These are phyloP conservation scores for Meganola albula DNA, from an alignment of 2,888 invertebrate species.

Conservation along the genomic window DNA sequence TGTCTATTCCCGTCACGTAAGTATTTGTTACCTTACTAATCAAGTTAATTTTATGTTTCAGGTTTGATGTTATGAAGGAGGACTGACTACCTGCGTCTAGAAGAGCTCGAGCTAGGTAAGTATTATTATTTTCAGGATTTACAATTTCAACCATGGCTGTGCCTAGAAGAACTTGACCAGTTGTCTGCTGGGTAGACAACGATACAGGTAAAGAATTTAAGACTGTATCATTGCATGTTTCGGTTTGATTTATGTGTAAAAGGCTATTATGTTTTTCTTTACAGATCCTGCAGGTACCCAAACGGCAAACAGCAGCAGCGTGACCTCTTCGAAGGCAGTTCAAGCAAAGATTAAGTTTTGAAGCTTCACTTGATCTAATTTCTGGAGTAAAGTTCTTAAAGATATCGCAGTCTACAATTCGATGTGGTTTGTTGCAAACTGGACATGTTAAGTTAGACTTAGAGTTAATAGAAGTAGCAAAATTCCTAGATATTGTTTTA, in stretches of 20 bases:
- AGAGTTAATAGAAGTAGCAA: neutral
- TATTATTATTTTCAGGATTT: constrained; percentile 4
- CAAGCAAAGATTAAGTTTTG: neutral
- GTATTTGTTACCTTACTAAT: constrained; percentile 1
- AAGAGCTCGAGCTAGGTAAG: neutral
- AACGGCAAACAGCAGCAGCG: neutral
- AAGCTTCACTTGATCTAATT: neutral
- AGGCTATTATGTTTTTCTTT: constrained; percentile 2
- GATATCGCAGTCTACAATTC: neutral
- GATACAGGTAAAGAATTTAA: neutral
- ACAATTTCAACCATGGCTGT: neutral
- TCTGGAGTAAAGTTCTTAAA: neutral
- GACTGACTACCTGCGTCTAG: constrained; percentile 6
- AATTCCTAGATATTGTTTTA: neutral
- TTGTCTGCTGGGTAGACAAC: neutral
- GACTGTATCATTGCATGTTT: neutral
- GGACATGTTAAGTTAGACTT: neutral
- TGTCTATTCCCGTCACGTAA: neutral
- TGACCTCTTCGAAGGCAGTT: constrained; percentile 1
- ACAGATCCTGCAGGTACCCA: constrained; percentile 1
- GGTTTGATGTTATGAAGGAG: constrained; percentile 1
- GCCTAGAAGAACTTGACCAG: constrained; percentile 1
- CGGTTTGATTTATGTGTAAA: neutral
- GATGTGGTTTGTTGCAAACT: neutral
- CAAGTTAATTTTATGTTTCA: neutral